These are phyloP conservation scores for Neelides sp. DNA, from an alignment of 1,140 invertebrate genomes.

Conservation along the genomic window DNA sequence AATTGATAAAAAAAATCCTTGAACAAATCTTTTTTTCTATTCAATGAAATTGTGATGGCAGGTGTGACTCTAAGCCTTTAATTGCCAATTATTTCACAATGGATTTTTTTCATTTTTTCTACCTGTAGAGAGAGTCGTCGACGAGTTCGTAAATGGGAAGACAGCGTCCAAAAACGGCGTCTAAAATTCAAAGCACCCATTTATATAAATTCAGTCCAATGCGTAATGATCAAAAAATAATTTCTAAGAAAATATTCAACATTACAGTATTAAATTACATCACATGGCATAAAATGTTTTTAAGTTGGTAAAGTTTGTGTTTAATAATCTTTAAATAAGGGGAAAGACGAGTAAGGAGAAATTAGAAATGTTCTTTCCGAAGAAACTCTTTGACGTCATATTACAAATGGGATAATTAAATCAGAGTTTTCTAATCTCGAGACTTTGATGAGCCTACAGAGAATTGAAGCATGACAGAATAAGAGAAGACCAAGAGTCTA, in stretches of 20 bases:
- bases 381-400: too few species aligned
- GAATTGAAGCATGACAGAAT: too few species aligned
- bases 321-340: background rate
- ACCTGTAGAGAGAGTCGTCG: conserved; percentile 48
- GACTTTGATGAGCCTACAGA: too few species aligned
- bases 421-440: too few species aligned
- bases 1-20: background rate
- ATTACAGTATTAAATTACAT: background rate
- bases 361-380: too few species aligned
- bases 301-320: background rate
- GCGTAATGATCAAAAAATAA: too few species aligned
- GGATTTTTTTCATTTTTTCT: conserved; percentile 29
- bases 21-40: background rate
- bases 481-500: too few species aligned
- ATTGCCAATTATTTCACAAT: background rate
- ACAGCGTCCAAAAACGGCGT: conserved; percentile 70
- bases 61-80: background rate
- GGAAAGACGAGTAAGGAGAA: background rate
- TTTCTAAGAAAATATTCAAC: conserved; percentile 19
- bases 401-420: too few species aligned
- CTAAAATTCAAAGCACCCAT: too few species aligned
- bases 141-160: conserved; percentile 48
- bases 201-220: too few species aligned
- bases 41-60: conserved; percentile 1
- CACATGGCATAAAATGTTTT: background rate